Evolutionary conservation across 2,113 vertebrate species (phyloP), one percentile per base, ranked within the genome.

Genomic region (Vulpes ferrilata): DNA sequence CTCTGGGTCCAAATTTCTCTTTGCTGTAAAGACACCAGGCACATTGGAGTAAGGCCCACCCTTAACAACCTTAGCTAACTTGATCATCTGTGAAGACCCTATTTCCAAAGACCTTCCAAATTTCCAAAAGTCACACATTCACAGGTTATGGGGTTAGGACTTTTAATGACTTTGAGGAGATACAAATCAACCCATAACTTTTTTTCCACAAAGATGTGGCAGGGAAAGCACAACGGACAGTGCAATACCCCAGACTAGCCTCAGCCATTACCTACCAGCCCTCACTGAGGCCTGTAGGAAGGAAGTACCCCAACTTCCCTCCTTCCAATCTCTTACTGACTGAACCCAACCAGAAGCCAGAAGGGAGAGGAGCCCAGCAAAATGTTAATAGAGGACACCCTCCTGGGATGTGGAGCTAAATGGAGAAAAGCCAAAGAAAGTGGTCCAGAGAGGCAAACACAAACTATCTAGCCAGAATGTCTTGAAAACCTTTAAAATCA

Each of bases 51-150:
- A 74, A 93, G 57, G 43, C 17, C 32, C 32, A 38, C n/a, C 57
- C 16, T 64, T 64, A 76, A 51, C 0, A 0, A 85, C 48, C 43
- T 74, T 11, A 55, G 62, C 32, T 64, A 85, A 76, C 43, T 7
- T 62, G 16, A 64, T 76, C 69, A 55, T 65, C 43, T 64, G 15
- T 27, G 38, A 82, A 71, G 27, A 82, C 53, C 25, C 27, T 71
- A 65, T 86, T 93, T 93, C 48, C 82, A 93, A 93, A 78, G 17
- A 86, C 23, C 27, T 82, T 48, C 62, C n/a, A 69, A 38, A 59
- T 91, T 81, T 81, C 25, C 53, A 57, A 81, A 91, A 13, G 51
- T 43, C n/a, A 67, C 12, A 65, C 12, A 57, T 55, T 78, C 60
- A 35, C 16, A 43, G 12, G 3, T 78, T 78, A 81, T 78, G 17